These are phyloP conservation scores for Dione juno DNA, from an alignment of 2,888 invertebrate species.

Conservation along the genomic window DNA sequence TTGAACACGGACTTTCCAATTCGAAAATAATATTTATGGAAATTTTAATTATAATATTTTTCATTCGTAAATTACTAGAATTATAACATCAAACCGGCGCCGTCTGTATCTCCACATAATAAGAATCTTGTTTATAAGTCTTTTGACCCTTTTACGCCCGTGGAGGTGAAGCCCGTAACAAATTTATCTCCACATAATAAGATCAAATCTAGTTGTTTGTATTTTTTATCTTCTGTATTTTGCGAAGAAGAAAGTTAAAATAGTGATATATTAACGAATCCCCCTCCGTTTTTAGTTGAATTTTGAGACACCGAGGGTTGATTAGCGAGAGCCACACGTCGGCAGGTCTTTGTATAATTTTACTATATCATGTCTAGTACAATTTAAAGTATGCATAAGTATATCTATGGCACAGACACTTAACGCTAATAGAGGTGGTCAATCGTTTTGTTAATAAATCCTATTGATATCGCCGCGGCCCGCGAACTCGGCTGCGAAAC, in stretches of 20 bases:
- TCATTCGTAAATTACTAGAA: conserved; percentile 33
- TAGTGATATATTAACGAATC: not conserved
- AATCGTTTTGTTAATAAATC: conserved; percentile 28
- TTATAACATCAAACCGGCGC: conserved; percentile 37
- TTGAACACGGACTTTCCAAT: conserved; percentile 34
- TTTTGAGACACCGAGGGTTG: not conserved
- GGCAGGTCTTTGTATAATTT: not conserved
- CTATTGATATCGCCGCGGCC: conserved; percentile 28
- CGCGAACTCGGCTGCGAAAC: conserved; percentile 24
- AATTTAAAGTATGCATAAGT: too few relatives aligned
- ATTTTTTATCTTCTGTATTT: conserved; percentile 8
- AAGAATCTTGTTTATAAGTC: conserved; percentile 33
- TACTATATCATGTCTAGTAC: too few relatives aligned
- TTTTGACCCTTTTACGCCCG: conserved; percentile 33
- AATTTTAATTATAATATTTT: conserved; percentile 36
- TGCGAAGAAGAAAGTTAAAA: not conserved
- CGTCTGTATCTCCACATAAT: conserved; percentile 33
- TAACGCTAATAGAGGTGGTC: conserved; percentile 16
- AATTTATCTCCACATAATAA: conserved; percentile 31
- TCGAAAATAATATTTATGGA: conserved; percentile 33
- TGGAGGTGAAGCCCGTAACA: conserved; percentile 24
- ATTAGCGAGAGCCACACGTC: not conserved
- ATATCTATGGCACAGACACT: conserved; percentile 4
- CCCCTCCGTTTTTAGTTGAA: not conserved
- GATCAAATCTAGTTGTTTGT: conserved; percentile 27